Evolutionary conservation across 2,797 vertebrate species (phyloP), one percentile per base, ranked within the genome.

Genomic region (Clarias platycephalus): DNA sequence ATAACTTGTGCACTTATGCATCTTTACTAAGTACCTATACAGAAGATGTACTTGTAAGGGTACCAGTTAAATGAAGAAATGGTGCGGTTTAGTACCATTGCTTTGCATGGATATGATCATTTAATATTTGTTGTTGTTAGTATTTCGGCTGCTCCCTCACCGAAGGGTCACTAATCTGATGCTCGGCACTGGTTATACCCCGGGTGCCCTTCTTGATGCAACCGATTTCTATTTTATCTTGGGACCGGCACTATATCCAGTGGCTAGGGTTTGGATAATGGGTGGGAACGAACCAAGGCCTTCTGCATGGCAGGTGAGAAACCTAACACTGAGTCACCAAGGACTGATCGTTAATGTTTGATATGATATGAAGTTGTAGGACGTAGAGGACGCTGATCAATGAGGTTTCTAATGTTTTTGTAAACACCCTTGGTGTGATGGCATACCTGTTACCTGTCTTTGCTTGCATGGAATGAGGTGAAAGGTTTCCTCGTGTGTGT

Each of bases 381-480:
- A 72, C 16, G 2, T 20, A 62, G 15, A 79, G 24, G 28, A 71
- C 18, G 13, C 5, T 13, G 37, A 15, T 60, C 55, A 44, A 13
- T 62, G 44, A 34, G 16, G 44, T 2, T 40, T 75, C 18, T 82
- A 71, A 44, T 72, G 37, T 76, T 26, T 53, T n/a, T 28, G 34
- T 22, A 24, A n/a, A 4, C 18, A 31, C 24, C 10, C 26, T 37
- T 22, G 28, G 20, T 49, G 2, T 76, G 34, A 22, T 31, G 16
- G 53, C 16, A 1, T 79, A 18, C 57, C 40, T 71, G 24, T 82
- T 79, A 74, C 75, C 74, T 86, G 74, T 31, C 66, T 40, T 71
- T 24, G 55, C 75, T n/a, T 83, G 85, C 24, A 57, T 86, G 85
- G 85, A 86, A 83, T 86, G 74, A 79, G 81, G 85, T 72, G 74